phyloP scores from a whole-genome alignment of 1,140 invertebrate genomes.

The Globodera ellingtonae region DNA sequence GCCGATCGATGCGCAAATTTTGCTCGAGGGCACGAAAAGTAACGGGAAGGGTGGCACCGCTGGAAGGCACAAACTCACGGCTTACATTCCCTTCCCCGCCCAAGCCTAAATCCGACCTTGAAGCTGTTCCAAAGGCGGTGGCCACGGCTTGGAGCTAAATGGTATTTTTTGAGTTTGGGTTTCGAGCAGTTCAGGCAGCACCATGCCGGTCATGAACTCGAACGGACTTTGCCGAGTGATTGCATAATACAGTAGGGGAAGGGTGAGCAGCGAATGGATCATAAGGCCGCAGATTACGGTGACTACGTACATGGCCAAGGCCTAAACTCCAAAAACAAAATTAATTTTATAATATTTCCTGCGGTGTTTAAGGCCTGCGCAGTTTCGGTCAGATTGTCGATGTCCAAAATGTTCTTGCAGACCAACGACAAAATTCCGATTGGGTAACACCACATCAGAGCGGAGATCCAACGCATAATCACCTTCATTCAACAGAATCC shows the following conservation, averaged over 20 bases:
- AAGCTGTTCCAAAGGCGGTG: constrained; percentile 85
- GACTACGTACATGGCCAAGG: constrained; percentile 75
- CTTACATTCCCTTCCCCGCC: too few species aligned
- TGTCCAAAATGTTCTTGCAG: constrained; percentile 83
- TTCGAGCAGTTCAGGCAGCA: not conserved
- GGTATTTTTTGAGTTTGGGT: not conserved
- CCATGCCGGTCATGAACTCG: constrained; percentile 81
- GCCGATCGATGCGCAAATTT: constrained; percentile 68
- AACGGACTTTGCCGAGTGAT: constrained; percentile 67
- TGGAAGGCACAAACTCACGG: constrained; percentile 63
- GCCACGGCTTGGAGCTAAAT: constrained; percentile 78
- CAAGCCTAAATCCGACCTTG: constrained; percentile 19
- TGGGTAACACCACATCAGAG: constrained; percentile 74
- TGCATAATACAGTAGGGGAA: constrained; percentile 56
- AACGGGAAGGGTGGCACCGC: constrained; percentile 88
- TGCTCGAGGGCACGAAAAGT: constrained; percentile 76
- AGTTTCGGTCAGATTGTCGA: constrained; percentile 79
- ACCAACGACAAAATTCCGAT: constrained; percentile 86
- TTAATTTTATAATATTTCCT: constrained; percentile 5
- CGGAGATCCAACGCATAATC: constrained; percentile 48
- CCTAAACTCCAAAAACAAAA: constrained; percentile 11
- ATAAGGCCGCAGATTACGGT: constrained; percentile 81
- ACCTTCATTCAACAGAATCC: not conserved
- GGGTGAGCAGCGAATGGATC: constrained; percentile 76
- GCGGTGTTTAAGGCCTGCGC: constrained; percentile 76